Conservation (phyloP, 2,113 vertebrate species). For the Leptobrachium leishanense region DNA sequence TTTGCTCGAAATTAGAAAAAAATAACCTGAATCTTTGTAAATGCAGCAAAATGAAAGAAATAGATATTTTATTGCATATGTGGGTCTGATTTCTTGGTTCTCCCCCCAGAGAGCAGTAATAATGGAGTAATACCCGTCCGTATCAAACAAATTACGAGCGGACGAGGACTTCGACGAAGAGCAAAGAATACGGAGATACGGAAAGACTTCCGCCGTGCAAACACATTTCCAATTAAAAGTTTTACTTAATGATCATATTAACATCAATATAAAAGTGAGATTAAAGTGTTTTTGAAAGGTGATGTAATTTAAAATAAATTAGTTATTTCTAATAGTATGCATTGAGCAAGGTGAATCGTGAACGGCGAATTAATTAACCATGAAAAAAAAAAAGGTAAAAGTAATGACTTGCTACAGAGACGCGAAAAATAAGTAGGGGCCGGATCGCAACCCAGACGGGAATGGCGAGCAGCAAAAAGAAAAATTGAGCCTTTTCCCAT, state of each 20-base stretch:
- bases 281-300: conserved; percentile 45
- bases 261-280: conserved; percentile 44
- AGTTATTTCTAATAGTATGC: conserved; percentile 33
- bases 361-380: conserved; percentile 34
- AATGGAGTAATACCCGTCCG: no score
- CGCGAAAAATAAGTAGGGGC: conserved; percentile 19
- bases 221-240: conserved; percentile 36
- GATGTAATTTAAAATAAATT: conserved; percentile 47
- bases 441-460: no score
- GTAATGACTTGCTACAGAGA: conserved; percentile 11
- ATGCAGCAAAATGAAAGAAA: no score
- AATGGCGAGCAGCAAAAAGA: no score
- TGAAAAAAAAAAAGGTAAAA: conserved; percentile 19
- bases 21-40: no score
- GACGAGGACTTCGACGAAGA: not conserved
- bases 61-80: no score
- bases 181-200: not conserved
- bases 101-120: no score
- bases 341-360: conserved; percentile 27
- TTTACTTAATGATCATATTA: conserved; percentile 43
- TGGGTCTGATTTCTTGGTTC: no score
- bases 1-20: no score
- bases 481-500: no score
- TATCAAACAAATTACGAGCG: not conserved
- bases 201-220: conserved; percentile 26